These are phyloP conservation scores for Kradibia gibbosae DNA, from an alignment of 1,140 invertebrate genomes.

Conservation along the genomic window DNA sequence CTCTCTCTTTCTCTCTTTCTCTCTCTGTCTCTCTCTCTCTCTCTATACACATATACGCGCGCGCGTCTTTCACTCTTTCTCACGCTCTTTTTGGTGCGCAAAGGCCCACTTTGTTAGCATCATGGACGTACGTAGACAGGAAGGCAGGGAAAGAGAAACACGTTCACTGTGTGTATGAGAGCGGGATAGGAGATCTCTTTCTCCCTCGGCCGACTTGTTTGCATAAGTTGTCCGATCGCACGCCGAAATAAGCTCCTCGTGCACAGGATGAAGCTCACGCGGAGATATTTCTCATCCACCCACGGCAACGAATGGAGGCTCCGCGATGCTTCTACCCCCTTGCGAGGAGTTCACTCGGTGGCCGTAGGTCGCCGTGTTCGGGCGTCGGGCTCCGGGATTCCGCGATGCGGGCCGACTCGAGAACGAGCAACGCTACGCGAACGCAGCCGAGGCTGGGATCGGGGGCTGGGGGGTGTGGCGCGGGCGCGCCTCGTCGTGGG, in stretches of 20 bases:
- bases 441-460: no score
- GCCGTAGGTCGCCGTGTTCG: no score
- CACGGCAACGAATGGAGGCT: no score
- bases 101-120: neutral
- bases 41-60: no score
- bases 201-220: no score
- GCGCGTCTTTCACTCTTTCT: constrained; percentile 21
- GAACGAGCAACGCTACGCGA: no score
- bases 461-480: no score
- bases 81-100: neutral
- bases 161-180: neutral
- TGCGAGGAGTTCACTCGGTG: no score
- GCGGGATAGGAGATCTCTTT: neutral
- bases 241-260: neutral
- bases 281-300: neutral
- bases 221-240: neutral
- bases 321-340: no score
- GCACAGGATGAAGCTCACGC: neutral
- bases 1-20: constrained; percentile 16
- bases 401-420: no score
- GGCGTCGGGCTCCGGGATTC: no score
- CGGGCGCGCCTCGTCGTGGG: neutral
- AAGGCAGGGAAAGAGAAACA: neutral
- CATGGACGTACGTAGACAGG: neutral
- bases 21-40: neutral